Conservation (phyloP, 2,888 invertebrate species). For the Standfussiana lucernea region DNA sequence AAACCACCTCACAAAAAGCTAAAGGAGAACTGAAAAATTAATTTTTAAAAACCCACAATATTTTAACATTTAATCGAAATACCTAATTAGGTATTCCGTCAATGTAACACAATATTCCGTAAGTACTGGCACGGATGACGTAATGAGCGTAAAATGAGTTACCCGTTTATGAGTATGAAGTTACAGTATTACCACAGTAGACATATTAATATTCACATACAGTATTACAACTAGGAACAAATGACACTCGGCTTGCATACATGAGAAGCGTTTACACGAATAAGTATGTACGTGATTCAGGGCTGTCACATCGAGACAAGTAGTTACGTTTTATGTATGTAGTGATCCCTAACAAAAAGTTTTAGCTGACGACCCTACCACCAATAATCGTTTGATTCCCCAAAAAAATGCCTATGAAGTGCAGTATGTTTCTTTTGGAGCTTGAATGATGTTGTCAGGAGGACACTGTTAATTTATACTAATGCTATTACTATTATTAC, state of each 20-base stretch:
- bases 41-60: slow-evolving; percentile 7
- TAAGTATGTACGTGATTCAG: background rate
- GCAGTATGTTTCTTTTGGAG: background rate
- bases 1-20: background rate
- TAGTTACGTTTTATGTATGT: background rate
- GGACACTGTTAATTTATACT: background rate
- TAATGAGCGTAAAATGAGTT: slow-evolving; percentile 67
- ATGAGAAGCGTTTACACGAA: background rate
- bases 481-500: no score
- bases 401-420: background rate
- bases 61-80: slow-evolving; percentile 48
- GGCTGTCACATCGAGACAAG: background rate
- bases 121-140: slow-evolving; percentile 53
- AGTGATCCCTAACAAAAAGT: background rate
- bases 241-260: background rate
- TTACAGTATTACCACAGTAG: slow-evolving; percentile 9
- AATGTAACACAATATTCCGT: slow-evolving; percentile 62
- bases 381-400: no score
- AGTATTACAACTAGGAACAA: slow-evolving; percentile 7
- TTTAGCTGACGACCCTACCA: background rate
- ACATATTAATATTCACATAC: background rate
- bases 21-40: background rate
- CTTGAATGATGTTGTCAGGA: background rate
- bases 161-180: slow-evolving; percentile 63
- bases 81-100: slow-evolving; percentile 61